A percentile compares a stretch with the other conserved stretches of the same genome.
Conservation (phyloP, 2,797 vertebrate genomes). For the Apogon talboti region DNA sequence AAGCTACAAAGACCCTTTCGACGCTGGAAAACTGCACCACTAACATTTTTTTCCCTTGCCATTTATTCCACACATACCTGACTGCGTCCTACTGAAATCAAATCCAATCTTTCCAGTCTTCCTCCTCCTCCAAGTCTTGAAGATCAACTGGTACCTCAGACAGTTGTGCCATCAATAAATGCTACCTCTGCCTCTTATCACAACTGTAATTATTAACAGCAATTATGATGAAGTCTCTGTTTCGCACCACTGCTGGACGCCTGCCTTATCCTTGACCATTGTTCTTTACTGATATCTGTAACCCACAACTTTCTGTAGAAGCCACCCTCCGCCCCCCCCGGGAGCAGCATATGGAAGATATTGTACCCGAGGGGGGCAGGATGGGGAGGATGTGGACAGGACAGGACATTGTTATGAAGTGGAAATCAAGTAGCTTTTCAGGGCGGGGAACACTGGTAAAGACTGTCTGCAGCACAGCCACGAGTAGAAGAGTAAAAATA, state of each 20-base stretch:
- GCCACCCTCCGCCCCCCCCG: conserved; percentile 27
- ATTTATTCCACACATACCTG: conserved; percentile 38
- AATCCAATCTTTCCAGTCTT: conserved; percentile 24
- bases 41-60: not conserved
- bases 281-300: conserved; percentile 79
- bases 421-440: conserved; percentile 58
- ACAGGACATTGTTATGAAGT: conserved; percentile 53
- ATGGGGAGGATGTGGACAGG: conserved; percentile 55
- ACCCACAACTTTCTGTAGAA: conserved; percentile 32
- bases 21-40: not conserved
- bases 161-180: conserved; percentile 70
- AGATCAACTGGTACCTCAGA: conserved; percentile 51
- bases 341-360: conserved; percentile 19
- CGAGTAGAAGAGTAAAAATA: too few species aligned
- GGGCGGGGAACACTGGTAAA: conserved; percentile 30
- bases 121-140: conserved; percentile 27
- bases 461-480: not conserved
- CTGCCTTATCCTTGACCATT: conserved; percentile 93
- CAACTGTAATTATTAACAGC: conserved; percentile 95
- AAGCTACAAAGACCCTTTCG: not conserved
- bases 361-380: conserved; percentile 36
- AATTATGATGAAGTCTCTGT: conserved; percentile 77
- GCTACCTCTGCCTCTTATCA: conserved; percentile 66
- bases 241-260: conserved; percentile 83
- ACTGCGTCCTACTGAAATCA: not conserved